Conservation (phyloP, 2,797 vertebrate species). For the Cossypha dichroa region DNA sequence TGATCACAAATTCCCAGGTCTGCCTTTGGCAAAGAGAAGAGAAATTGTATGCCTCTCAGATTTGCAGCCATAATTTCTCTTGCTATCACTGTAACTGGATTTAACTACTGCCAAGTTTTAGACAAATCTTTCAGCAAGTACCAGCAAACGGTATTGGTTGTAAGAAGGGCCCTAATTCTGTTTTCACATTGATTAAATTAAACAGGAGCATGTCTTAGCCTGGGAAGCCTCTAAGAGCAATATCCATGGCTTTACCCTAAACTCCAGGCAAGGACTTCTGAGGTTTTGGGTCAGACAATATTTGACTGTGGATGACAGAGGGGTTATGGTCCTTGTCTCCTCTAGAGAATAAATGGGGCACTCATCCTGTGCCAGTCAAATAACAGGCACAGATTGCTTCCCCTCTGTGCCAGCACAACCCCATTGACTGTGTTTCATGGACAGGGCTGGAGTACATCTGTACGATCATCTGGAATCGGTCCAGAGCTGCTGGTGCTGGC, state of each 20-base stretch:
- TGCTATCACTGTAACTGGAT: neutral
- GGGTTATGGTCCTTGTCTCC: neutral
- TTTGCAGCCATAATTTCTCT: neutral
- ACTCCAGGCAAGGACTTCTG: neutral
- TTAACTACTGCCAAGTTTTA: neutral
- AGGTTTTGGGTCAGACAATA: neutral
- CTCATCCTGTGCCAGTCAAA: neutral
- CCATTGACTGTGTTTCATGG: neutral
- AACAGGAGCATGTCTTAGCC: neutral
- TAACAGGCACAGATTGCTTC: neutral
- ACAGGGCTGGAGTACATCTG: neutral
- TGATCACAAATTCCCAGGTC: neutral
- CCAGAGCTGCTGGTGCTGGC: neutral
- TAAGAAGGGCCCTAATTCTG: neutral
- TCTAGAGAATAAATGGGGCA: neutral
- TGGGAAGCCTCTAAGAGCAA: neutral
- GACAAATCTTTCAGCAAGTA: neutral
- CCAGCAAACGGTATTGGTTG: neutral
- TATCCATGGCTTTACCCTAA: neutral
- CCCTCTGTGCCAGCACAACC: neutral
- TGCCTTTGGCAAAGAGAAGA: neutral
- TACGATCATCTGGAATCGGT: neutral
- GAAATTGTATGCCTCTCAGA: neutral
- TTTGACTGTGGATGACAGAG: neutral
- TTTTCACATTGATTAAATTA: neutral